phyloP scores from a whole-genome alignment of 2,113 vertebrate species.

The Toxotes jaculatrix region DNA sequence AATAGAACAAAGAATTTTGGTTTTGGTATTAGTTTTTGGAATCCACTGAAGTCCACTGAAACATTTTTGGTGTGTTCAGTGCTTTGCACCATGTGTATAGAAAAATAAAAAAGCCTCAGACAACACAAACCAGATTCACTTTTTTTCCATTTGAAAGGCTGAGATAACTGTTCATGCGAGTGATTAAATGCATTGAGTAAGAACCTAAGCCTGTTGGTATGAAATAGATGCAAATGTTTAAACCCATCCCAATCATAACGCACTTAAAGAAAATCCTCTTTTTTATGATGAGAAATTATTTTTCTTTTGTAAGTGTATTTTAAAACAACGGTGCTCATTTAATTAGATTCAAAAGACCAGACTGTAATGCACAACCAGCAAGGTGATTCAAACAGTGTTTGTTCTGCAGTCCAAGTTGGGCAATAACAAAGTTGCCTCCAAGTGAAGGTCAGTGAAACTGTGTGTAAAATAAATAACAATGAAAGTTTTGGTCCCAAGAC shows the following conservation, averaged over 20 bases:
- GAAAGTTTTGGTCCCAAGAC: conserved; percentile 54
- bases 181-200: neutral
- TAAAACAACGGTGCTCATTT: neutral
- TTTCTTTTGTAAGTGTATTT: neutral
- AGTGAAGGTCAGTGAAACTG: conserved; percentile 39
- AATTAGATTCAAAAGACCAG: neutral
- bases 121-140: too few species aligned
- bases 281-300: neutral
- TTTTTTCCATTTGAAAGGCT: neutral
- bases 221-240: neutral
- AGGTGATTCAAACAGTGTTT: conserved; percentile 9
- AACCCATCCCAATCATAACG: neutral
- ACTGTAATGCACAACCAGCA: neutral
- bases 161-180: neutral
- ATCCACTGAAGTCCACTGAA: neutral
- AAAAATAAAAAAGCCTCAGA: too few species aligned
- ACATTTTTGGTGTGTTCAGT: neutral
- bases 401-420: conserved; percentile 3
- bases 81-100: neutral
- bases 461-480: conserved; percentile 28
- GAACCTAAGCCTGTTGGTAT: neutral
- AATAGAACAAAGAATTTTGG: neutral
- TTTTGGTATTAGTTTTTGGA: neutral
- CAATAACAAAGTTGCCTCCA: conserved; percentile 8
- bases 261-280: neutral